Evolutionary conservation across 1,140 invertebrate genomes (phyloP), one percentile per base, ranked within the genome.

Genomic region (Spodoptera frugiperda): DNA sequence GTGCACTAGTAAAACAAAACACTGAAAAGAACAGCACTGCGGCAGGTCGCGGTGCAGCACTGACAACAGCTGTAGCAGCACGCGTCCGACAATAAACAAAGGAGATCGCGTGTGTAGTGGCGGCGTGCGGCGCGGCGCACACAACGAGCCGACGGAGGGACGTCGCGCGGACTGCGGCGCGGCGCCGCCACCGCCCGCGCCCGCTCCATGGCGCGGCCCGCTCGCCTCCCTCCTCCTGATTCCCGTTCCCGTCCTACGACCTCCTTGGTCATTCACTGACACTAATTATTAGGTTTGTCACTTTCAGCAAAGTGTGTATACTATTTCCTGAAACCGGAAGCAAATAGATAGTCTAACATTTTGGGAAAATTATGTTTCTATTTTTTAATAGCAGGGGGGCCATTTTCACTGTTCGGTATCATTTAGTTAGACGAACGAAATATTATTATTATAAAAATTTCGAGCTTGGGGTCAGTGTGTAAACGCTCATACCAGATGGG

Each of bases 71-170:
- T 90, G 89, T 87, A 78, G 46, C 65, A 57, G 79, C 78, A 82
- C 84, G 89, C 87, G 88, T 87, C 80, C 80, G 78, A 86, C 85
- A 84, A 89, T 90, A 93, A 93, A 93, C 91, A 93, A 93, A 92
- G 89, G 84, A 76, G 74, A 85, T 87, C 88, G 87, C 85, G 87
- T 83, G 82, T 82, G 59, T 75, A 72, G 81, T 77, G 4, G 33
- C 33, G 33, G 84, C 65, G 63, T 61, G 72, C 79, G 79, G 82
- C 53, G 75, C 72, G 75, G 75, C 77, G 73, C 76, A 82, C 80
- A 87, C 88, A 74, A 89, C 85, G 61, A 78, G 79, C 88, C 88
- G 82, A 48, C 83, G 78, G 85, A 85, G 88, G 85, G 83, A 75
- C 79, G 82, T 83, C 83, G 83, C 89, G 86, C 87, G 88, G 85